phyloP scores from a whole-genome alignment of 2,888 invertebrate genomes.

The Xanthia icteritia region DNA sequence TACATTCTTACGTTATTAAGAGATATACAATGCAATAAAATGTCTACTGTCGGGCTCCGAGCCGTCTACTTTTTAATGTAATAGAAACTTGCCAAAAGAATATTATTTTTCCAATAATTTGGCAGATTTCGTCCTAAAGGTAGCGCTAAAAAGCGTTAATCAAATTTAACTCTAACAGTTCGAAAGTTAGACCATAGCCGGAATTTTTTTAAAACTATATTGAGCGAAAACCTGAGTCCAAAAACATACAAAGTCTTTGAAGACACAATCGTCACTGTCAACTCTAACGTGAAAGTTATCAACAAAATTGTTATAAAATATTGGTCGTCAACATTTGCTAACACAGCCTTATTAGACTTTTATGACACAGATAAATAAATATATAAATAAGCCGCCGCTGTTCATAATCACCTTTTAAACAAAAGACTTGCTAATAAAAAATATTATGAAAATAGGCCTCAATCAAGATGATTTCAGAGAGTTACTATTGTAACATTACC shows the following conservation, averaged over 20 bases:
- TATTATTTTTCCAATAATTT: constrained; percentile 54
- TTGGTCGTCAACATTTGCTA: constrained; percentile 68
- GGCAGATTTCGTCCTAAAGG: constrained; percentile 61
- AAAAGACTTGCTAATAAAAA: constrained; percentile 30
- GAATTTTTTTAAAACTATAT: constrained; percentile 75
- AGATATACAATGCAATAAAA: constrained; percentile 70
- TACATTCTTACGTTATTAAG: constrained; percentile 63
- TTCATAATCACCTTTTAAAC: constrained; percentile 14
- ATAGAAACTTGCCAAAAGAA: constrained; percentile 66
- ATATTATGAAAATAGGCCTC: constrained; percentile 67
- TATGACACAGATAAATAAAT: constrained; percentile 56
- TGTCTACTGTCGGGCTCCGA: constrained; percentile 69
- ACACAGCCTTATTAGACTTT: constrained; percentile 65
- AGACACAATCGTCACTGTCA: constrained; percentile 64
- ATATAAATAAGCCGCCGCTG: constrained; percentile 34
- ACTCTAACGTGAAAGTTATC: constrained; percentile 59
- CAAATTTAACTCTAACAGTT: constrained; percentile 46
- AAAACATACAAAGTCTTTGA: constrained; percentile 67
- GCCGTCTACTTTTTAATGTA: constrained; percentile 65
- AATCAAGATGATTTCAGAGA: constrained; percentile 42
- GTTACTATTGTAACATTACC: constrained; percentile 55
- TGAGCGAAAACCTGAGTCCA: constrained; percentile 80
- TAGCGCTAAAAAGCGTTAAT: constrained; percentile 65
- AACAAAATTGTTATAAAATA: constrained; percentile 67
- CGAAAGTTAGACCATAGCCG: constrained; percentile 61